These are phyloP conservation scores for Antennarius maculatus DNA, from an alignment of 2,797 vertebrate genomes.

Conservation along the genomic window DNA sequence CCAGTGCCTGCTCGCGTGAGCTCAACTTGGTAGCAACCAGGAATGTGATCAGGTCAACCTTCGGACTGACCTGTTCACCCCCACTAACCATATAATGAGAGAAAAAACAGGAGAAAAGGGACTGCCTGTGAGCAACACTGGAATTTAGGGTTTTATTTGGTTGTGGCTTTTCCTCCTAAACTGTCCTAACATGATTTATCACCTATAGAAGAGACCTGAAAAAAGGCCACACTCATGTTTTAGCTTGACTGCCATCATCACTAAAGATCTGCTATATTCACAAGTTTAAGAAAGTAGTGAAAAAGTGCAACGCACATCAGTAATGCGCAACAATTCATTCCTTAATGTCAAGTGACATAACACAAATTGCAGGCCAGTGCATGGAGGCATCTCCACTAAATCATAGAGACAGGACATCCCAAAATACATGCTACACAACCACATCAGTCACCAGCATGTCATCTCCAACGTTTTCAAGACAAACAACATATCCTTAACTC, in stretches of 20 bases:
- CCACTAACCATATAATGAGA: constrained; percentile 37
- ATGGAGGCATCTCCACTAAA: constrained; percentile 8
- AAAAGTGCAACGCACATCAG: not conserved
- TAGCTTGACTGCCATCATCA: not conserved
- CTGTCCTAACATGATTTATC: constrained; percentile 12
- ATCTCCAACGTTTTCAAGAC: constrained; percentile 47
- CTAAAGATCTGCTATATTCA: not conserved
- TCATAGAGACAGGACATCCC: constrained; percentile 19
- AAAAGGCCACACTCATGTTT: not conserved
- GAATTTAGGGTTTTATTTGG: constrained; percentile 20
- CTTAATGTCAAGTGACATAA: not conserved
- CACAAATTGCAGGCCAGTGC: not conserved
- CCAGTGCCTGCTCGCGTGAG: constrained; percentile 56
- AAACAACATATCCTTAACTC: constrained; percentile 48
- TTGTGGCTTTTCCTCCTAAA: constrained; percentile 18
- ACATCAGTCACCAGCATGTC: constrained; percentile 29
- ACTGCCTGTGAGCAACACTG: constrained; percentile 41
- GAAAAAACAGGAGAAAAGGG: constrained; percentile 45
- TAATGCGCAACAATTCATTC: not conserved
- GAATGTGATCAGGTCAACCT: constrained; percentile 69
- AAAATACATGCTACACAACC: constrained; percentile 16
- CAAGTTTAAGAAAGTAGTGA: not conserved
- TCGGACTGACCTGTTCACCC: constrained; percentile 47
- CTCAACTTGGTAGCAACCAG: constrained; percentile 51
- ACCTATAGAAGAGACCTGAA: constrained; percentile 3